Base-by-base conservation (phyloP, 1,140 invertebrate species). In the Mamestra configurata region DNA sequence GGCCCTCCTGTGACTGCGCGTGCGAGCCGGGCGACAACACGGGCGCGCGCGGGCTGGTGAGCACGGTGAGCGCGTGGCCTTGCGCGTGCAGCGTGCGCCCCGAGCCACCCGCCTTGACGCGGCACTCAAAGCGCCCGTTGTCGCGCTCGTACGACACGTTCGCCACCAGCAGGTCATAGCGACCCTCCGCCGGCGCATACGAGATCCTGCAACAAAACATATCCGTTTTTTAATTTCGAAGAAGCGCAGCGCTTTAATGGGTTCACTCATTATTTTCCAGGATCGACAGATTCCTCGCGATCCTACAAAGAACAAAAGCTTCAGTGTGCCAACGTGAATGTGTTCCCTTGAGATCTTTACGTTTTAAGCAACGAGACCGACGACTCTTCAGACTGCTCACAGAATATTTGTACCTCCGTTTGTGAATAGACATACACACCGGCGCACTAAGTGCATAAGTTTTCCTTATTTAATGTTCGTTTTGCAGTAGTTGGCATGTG, bases 41-140 rank as follows among this genome's bases (percentile, higher is more conserved):
- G 0, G 98, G 98, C 18, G 97, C 96, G 68, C 97, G 97, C 0
- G 98, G 98, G 11, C 97, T 96, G 22, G 98, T 97, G 7, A 99
- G 95, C 13, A 99, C 98, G 5, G 98, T 98, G 64, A 99, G 95
- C 57, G 97, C 96, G 86, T 98, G 97, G 43, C 97, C 97, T 92
- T 98, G 98, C 73, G 97, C 97, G 94, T 98, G 98, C 22, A 98
- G 95, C 88, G 98, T 97, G 8, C 96, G 96, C 0, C 98, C 98
- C 10, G 97, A 98, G 11, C 98, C 98, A 31, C 96, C 97, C 27
- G 97, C 97, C 92, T 98, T 98, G 55, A 98, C 96, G 22, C 97
- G 96, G 89, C 98, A 99, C 95, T 98, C 98, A 95, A 99, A 99
- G 81, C 97, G 96, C 5, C 98, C 98, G 89, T 99, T 98, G 94